Evolutionary conservation across 2,888 invertebrate genomes (phyloP), one percentile per base, ranked within the genome.

Genomic region (Tuberolachnus salignus): DNA sequence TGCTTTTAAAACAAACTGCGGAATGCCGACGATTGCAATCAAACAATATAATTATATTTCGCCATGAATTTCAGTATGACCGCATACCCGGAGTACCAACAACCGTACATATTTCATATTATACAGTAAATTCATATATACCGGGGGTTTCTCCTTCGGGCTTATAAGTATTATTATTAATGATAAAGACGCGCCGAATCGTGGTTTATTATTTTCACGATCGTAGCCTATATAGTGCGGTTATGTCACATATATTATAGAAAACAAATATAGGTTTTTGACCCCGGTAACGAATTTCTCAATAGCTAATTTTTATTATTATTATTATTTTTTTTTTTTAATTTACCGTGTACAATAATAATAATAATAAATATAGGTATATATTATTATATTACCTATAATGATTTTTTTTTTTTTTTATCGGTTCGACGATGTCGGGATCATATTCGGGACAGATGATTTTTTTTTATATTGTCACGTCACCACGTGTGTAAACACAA

Each of bases 401-500:
- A 78, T 51, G 49, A 59, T 59, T 34, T 78, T 59, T 51, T n/a
- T n/a, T n/a, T n/a, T n/a, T n/a, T n/a, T n/a, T n/a, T n/a, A n/a
- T n/a, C n/a, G 19, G 16, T n/a, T 57, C 13, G 57, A 55, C 42
- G 66, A 34, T 49, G 66, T 19, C 55, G 13, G 49, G 51, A 59
- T 78, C 59, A 49, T 34, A 26, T 34, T 53, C 55, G 23, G 34
- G 34, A 34, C 34, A n/a, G 67, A 46, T 57, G 78, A 67, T 78
- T 78, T 6, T 3, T 34, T 4, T 6, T 4, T 69, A 69, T 78
- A 78, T 67, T 78, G 78, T 78, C 78, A 67, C 51, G 67, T 78
- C 59, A 23, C 59, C 67, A 78, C 78, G 67, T 78, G 67, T 78
- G 59, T 59, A 78, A 78, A 78, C 69, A 75, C 67, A 67, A 75